A percentile compares a stretch with the other conserved stretches of the same genome.
Conservation (phyloP, 2,113 vertebrate genomes). For the Rhodinocichla rosea region DNA sequence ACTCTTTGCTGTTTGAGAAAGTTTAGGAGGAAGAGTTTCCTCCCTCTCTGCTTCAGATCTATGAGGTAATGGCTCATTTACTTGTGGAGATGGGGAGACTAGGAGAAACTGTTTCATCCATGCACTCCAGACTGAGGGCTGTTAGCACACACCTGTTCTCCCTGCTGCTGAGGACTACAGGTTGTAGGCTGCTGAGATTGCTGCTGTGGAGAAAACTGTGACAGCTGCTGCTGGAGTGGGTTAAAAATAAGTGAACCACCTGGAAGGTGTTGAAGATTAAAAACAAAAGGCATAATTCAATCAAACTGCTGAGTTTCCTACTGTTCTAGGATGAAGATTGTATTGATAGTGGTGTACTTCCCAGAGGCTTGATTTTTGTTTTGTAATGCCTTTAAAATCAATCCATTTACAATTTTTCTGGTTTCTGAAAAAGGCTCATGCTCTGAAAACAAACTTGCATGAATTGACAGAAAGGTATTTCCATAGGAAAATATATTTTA, state of each 20-base stretch:
- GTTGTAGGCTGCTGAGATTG: conserved; percentile 75
- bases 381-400: not conserved
- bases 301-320: not conserved
- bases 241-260: conserved; percentile 87
- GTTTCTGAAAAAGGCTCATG: not conserved
- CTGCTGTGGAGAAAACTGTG: conserved; percentile 82
- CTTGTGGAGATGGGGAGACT: not conserved
- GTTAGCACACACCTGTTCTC: conserved; percentile 74
- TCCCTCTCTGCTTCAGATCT: not conserved
- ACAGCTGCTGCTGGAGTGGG: conserved; percentile 77
- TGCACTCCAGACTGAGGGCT: not conserved
- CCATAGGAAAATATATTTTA: not conserved
- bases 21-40: not conserved
- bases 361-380: not conserved
- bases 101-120: not conserved
- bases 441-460: not conserved
- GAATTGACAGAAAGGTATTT: not conserved
- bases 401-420: not conserved
- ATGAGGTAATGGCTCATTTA: not conserved
- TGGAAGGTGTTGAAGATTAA: conserved; percentile 77
- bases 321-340: not conserved
- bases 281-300: conserved; percentile 8
- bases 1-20: not conserved
- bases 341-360: not conserved
- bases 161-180: conserved; percentile 82